Evolutionary conservation across 1,140 invertebrate genomes (phyloP).

Genomic region (Anagrus nilaparvatae): DNA sequence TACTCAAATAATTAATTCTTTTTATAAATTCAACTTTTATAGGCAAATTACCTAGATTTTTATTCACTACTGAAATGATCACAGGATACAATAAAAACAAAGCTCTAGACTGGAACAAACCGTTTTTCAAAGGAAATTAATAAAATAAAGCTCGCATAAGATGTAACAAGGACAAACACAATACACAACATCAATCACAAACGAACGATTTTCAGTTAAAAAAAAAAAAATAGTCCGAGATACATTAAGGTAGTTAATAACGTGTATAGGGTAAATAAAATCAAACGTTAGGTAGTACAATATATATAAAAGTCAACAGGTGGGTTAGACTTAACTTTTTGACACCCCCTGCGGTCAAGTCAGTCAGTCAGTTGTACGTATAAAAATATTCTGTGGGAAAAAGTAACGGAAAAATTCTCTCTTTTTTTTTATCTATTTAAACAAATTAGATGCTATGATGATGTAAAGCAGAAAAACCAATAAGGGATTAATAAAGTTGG

Average conservation of each 20-base stretch:
- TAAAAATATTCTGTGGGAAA: conserved; percentile 43
- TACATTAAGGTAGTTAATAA: not conserved
- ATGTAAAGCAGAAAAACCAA: conserved; percentile 3
- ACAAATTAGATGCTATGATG: not conserved
- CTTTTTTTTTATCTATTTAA: conserved; percentile 4
- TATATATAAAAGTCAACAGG: conserved; percentile 43
- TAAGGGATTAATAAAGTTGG: conserved; percentile 7
- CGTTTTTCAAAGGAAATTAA: no score
- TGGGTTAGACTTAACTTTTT: conserved; percentile 34
- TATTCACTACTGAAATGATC: no score
- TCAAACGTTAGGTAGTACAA: conserved; percentile 21
- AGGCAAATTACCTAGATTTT: no score
- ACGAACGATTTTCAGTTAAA: not conserved
- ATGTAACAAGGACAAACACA: not conserved
- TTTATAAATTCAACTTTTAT: no score
- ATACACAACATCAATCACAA: not conserved
- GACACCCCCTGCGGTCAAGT: conserved; percentile 36
- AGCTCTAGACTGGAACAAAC: no score
- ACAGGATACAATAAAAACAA: no score
- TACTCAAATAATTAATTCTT: no score
- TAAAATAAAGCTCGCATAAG: no score
- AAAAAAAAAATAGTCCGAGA: not conserved
- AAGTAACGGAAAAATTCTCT: conserved; percentile 36
- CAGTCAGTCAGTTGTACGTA: conserved; percentile 41
- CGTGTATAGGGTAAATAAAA: conserved; percentile 14